phyloP scores from a whole-genome alignment of 2,113 vertebrate species.

The Paramormyrops kingsleyae region DNA sequence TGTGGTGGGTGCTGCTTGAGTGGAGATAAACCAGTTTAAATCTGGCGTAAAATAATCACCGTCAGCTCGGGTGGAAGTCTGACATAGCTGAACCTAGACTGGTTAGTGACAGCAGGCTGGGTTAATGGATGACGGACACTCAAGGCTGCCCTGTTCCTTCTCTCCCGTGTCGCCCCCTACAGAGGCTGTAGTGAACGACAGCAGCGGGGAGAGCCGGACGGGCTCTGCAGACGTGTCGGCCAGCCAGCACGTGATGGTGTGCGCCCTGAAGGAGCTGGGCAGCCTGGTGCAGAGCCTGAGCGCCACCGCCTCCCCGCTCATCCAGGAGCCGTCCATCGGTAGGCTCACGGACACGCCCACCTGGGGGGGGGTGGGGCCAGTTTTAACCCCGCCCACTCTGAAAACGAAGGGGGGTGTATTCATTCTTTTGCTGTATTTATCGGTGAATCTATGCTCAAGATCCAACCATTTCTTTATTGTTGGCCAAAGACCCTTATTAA shows the following conservation, averaged over 20 bases:
- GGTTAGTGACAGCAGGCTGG: background rate
- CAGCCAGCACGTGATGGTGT: conserved; percentile 97
- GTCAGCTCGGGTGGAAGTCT: background rate
- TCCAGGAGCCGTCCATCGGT: conserved; percentile 94
- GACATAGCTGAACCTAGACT: background rate
- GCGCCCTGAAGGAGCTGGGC: conserved; percentile 90
- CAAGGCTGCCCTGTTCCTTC: background rate
- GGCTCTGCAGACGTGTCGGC: conserved; percentile 90
- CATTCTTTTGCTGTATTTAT: background rate
- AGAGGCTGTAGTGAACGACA: conserved; percentile 93
- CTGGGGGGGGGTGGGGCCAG: background rate
- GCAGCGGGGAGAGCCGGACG: conserved; percentile 84
- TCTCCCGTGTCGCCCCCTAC: conserved; percentile 1
- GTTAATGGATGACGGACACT: background rate
- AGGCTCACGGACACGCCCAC: conserved; percentile 16
- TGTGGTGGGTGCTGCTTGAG: background rate
- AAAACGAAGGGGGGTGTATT: background rate
- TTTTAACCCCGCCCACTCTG: background rate
- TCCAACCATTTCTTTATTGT: background rate
- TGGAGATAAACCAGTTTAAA: background rate
- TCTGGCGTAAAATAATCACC: background rate
- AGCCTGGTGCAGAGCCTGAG: conserved; percentile 94
- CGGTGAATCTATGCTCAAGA: background rate
- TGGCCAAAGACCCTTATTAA: background rate
- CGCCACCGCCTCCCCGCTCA: conserved; percentile 89